Evolutionary conservation across 1,140 invertebrate species (phyloP), one percentile per base, ranked within the genome.

Genomic region (Drepana arcuata): DNA sequence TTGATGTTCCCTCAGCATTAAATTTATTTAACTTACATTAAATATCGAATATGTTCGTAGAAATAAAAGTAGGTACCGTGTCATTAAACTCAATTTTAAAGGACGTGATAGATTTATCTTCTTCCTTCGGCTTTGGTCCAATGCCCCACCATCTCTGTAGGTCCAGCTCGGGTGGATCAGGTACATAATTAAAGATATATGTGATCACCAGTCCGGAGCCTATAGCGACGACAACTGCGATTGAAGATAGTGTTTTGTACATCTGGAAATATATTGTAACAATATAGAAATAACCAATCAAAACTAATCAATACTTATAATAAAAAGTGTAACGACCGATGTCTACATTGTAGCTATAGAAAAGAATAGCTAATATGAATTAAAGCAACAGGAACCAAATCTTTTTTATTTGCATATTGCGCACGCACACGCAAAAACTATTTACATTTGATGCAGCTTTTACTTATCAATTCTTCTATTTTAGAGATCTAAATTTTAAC

Each of bases 71-170:
- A 39, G 43, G 65, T 71, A 86, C 85, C 67, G 81, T 66, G 12
- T 86, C 64, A 26, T 79, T 62, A 33, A 87, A 85, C 6, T 71
- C 60, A 16, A 88, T 73, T 48, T 73, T 79, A 49, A 87, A 86
- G 3, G 68, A 65, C 37, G 69, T 69, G 30, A 87, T 79, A 2
- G 68, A 62, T 24, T 54, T 45, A 30, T 87, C 85, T 15, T 63
- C 56, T 10, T 53, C 40, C 13, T 47, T 36, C 2, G 60, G 45
- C 27, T 28, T 55, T 1, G 9, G 4, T 7, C 72, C 72, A 3
- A 73, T 69, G 4, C 84, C 85, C 87, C 87, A 88, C 84, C 85
- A 88, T 35, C 37, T 64, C 13, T 77, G 35, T 5, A 49, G 37
- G 25, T 79, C 67, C 9, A 83, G 38, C n/a, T 69, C 15, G 1